Conservation (phyloP, 2,888 invertebrate species). For the Hartigia nigra region DNA sequence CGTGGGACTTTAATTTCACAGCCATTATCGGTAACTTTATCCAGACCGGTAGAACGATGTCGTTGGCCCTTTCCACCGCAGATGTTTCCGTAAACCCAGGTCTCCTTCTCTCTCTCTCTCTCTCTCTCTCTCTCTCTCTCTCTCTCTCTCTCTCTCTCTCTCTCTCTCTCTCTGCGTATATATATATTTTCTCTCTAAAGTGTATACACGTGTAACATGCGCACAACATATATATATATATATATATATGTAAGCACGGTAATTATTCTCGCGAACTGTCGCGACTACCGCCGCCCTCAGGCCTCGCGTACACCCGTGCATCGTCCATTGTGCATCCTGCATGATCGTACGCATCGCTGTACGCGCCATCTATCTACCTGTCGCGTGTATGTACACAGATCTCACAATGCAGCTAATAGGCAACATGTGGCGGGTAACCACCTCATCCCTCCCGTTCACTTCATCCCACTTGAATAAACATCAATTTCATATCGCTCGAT, state of each 20-base stretch:
- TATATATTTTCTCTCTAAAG: conserved; percentile 12
- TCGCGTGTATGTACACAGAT: background rate
- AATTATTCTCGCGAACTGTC: too few species aligned
- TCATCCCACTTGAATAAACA: conserved; percentile 47
- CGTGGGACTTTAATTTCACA: background rate
- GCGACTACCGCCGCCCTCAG: too few species aligned
- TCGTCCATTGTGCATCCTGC: too few species aligned
- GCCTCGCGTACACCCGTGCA: too few species aligned
- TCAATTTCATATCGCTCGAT: conserved; percentile 43
- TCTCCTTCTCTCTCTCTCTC: background rate
- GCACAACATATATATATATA: too few species aligned
- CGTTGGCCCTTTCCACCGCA: conserved; percentile 3
- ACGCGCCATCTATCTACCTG: too few species aligned
- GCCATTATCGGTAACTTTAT: background rate
- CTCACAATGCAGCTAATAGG: conserved; percentile 6
- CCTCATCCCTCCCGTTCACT: background rate
- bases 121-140: background rate
- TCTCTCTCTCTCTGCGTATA: conserved; percentile 12
- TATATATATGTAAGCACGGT: too few species aligned
- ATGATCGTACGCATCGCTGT: too few species aligned
- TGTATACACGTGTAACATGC: background rate
- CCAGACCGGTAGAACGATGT: background rate
- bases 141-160: conserved; percentile 8
- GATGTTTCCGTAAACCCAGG: background rate
- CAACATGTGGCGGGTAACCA: background rate